Percentiles rank a stretch among this genome's conserved stretches.
Evolutionary conservation across 1,140 invertebrate genomes (phyloP).

Genomic region (Lasaia peninsularis): DNA sequence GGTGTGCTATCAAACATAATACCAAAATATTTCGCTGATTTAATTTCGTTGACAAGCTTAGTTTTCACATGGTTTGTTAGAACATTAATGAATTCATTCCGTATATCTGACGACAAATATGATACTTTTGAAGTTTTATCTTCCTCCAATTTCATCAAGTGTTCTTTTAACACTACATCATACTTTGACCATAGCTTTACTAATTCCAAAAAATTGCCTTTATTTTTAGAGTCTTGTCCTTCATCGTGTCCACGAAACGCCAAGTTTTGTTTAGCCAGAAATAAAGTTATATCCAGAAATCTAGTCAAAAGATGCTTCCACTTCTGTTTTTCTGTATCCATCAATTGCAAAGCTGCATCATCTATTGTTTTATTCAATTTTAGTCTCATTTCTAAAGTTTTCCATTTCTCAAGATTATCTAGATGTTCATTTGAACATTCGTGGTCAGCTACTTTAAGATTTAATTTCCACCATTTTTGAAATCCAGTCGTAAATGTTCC

Average conservation of each 20-base stretch:
- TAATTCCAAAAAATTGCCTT: neutral
- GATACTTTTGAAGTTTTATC: no score
- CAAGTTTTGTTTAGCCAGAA: neutral
- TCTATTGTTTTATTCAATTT: conserved; percentile 24
- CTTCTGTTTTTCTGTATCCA: conserved; percentile 12
- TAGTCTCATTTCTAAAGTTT: conserved; percentile 25
- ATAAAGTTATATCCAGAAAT: conserved; percentile 1
- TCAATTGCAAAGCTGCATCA: conserved; percentile 25
- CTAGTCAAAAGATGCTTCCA: neutral
- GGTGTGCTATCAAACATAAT: neutral
- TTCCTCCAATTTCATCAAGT: no score
- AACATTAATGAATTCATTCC: neutral
- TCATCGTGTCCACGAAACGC: neutral
- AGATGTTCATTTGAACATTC: conserved; percentile 23
- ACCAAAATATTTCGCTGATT: conserved; percentile 3
- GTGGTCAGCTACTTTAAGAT: conserved; percentile 10
- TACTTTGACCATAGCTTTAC: neutral
- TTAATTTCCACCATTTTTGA: conserved; percentile 1
- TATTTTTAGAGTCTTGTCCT: neutral
- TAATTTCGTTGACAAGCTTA: conserved; percentile 1
- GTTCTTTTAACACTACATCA: neutral
- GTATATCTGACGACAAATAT: no score
- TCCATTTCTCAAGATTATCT: conserved; percentile 23
- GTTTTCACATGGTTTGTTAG: conserved; percentile 2
- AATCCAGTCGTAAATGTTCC: neutral